Evolutionary conservation across 1,140 invertebrate genomes (phyloP).

Genomic region (Pissodes strobi): DNA sequence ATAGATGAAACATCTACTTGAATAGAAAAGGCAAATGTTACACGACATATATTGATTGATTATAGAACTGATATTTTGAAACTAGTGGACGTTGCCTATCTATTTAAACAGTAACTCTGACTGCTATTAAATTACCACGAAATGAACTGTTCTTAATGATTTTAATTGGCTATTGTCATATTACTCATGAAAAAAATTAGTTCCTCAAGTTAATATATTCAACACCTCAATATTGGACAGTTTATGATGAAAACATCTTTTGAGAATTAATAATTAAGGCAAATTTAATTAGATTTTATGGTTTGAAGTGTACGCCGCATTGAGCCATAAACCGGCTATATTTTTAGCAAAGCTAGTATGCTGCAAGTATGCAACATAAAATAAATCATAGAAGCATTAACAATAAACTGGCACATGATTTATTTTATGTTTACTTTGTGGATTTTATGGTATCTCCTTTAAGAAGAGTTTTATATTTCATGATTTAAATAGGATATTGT

Average conservation of each 20-base stretch:
- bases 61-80: too few species aligned
- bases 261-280: conserved; percentile 11
- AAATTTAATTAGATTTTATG: conserved; percentile 16
- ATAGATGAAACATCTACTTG: too few species aligned
- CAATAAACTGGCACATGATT: conserved; percentile 37
- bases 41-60: too few species aligned
- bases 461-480: conserved; percentile 17
- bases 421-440: conserved; percentile 38
- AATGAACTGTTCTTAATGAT: too few species aligned
- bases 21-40: too few species aligned
- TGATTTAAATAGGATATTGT: conserved; percentile 23
- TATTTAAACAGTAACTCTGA: too few species aligned
- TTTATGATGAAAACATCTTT: not conserved
- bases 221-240: too few species aligned
- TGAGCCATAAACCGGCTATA: conserved; percentile 10
- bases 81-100: too few species aligned
- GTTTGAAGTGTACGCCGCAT: conserved; percentile 6
- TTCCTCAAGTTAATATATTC: too few species aligned
- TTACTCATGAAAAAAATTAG: too few species aligned
- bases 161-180: too few species aligned
- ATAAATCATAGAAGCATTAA: conserved; percentile 37
- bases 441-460: conserved; percentile 14
- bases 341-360: conserved; percentile 17
- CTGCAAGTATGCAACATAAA: conserved; percentile 28
- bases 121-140: too few species aligned